Percentiles rank a stretch among this genome's conserved stretches.
These are phyloP conservation scores for Dendropsophus ebraccatus DNA, from an alignment of 2,113 vertebrate genomes.

Conservation along the genomic window DNA sequence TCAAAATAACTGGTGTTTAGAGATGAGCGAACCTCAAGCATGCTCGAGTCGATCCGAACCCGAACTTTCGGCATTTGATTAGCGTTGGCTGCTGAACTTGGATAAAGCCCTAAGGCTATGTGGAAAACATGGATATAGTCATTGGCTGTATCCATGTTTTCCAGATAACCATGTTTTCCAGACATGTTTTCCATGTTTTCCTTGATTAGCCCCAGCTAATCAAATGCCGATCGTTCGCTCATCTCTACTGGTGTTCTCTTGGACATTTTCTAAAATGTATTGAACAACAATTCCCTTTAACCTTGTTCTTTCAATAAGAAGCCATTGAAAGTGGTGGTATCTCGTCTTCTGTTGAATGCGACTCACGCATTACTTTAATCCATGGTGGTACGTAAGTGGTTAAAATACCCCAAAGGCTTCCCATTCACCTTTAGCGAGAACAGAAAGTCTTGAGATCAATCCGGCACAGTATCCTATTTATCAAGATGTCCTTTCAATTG, in stretches of 20 bases:
- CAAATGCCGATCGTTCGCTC: no score
- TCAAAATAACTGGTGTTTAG: no score
- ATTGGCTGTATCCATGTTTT: no score
- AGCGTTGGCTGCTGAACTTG: no score
- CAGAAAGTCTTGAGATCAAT: slow-evolving; percentile 34
- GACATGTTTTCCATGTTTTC: no score
- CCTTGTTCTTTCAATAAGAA: neutral
- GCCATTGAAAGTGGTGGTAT: neutral
- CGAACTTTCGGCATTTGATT: no score
- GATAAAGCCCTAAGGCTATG: no score
- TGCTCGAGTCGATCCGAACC: no score
- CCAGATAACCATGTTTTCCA: no score
- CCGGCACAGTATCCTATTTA: slow-evolving; percentile 30
- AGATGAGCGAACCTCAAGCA: no score
- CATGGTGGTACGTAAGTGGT: slow-evolving; percentile 1
- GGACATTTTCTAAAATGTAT: neutral
- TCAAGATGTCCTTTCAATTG: slow-evolving; percentile 44
- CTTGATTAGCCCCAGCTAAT: no score
- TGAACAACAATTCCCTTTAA: neutral
- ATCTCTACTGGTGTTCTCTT: neutral
- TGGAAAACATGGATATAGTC: no score
- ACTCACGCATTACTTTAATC: neutral
- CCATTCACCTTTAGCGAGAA: slow-evolving; percentile 10
- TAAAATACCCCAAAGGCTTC: slow-evolving; percentile 29
- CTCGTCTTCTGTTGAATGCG: neutral